Evolutionary conservation across 2,888 invertebrate genomes (phyloP).

Genomic region (Macaria liturata): DNA sequence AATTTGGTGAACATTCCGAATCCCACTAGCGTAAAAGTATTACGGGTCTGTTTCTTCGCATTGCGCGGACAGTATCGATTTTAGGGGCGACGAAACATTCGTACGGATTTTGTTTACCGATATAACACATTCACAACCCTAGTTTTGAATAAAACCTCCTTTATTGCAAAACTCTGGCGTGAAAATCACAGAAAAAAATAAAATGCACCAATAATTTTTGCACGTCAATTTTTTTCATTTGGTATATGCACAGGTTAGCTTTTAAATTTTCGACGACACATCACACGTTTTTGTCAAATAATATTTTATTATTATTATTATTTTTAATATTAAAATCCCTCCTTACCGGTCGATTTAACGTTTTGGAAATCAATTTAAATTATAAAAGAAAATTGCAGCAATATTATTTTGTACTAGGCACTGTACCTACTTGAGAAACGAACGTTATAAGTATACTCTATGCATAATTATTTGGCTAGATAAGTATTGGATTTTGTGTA

Average conservation of each 20-base stretch:
- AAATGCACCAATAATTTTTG: not conserved
- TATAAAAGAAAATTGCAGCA: slow-evolving; percentile 9
- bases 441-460: slow-evolving; percentile 67
- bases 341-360: slow-evolving; percentile 34
- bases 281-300: slow-evolving; percentile 18
- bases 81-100: slow-evolving; percentile 55
- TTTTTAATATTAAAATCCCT: slow-evolving; percentile 15
- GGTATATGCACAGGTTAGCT: slow-evolving; percentile 28
- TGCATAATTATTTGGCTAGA: slow-evolving; percentile 54
- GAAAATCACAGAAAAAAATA: slow-evolving; percentile 24
- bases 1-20: slow-evolving; percentile 22
- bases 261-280: slow-evolving; percentile 18
- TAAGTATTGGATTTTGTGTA: slow-evolving; percentile 41
- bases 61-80: slow-evolving; percentile 77
- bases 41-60: slow-evolving; percentile 32
- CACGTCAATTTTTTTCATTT: slow-evolving; percentile 19
- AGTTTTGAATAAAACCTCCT: slow-evolving; percentile 26
- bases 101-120: slow-evolving; percentile 51
- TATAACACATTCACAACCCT: slow-evolving; percentile 34
- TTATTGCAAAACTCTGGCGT: slow-evolving; percentile 18
- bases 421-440: slow-evolving; percentile 49
- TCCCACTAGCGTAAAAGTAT: slow-evolving; percentile 33
- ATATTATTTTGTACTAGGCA: slow-evolving; percentile 31
- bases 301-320: not conserved
- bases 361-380: slow-evolving; percentile 16